phyloP scores from a whole-genome alignment of 2,113 vertebrate species.

The Odobenus rosmarus region DNA sequence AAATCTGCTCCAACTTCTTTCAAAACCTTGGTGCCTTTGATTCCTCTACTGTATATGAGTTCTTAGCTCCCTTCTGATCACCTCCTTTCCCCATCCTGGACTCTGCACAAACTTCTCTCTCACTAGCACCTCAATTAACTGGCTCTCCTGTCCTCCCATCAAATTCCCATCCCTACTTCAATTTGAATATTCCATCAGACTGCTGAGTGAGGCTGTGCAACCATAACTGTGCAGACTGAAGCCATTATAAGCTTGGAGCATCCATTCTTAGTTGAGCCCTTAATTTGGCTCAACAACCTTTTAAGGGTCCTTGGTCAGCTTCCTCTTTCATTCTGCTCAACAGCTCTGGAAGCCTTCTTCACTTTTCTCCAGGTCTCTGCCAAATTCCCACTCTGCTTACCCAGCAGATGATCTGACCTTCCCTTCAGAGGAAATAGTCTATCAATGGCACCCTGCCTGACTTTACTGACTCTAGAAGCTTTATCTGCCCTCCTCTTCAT shows the following conservation, averaged over 20 bases:
- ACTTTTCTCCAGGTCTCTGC: background rate
- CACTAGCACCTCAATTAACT: background rate
- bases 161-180: background rate
- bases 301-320: background rate
- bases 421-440: background rate
- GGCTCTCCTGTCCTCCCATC: background rate
- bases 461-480: background rate
- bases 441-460: background rate
- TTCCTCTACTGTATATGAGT: background rate
- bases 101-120: background rate
- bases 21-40: background rate
- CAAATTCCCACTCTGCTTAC: background rate
- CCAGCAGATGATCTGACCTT: background rate
- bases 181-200: background rate
- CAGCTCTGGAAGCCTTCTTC: background rate
- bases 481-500: background rate
- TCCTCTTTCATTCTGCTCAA: background rate
- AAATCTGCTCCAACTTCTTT: background rate
- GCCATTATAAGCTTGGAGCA: background rate
- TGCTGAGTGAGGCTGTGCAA: background rate
- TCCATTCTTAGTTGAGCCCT: background rate
- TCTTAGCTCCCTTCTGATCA: background rate
- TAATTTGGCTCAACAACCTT: background rate
- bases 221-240: background rate
- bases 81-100: background rate